These are phyloP conservation scores for Buathra laborator DNA, from an alignment of 2,888 invertebrate genomes.

Conservation along the genomic window DNA sequence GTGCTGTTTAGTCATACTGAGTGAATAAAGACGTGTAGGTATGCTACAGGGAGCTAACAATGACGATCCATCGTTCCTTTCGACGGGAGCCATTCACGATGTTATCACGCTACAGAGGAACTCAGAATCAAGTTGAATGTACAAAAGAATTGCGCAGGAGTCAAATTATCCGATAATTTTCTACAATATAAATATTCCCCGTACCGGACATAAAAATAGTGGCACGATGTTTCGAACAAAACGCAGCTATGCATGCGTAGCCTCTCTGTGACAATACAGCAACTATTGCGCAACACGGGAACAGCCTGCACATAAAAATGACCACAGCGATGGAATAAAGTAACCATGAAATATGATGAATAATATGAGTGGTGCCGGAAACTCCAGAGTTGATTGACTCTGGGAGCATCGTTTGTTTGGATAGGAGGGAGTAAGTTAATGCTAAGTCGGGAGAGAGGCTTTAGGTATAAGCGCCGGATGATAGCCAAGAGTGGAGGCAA, in stretches of 20 bases:
- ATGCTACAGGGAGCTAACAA: neutral
- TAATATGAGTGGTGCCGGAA: neutral
- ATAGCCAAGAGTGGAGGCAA: slow-evolving; percentile 40
- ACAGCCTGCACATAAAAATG: slow-evolving; percentile 13
- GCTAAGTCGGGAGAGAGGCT: slow-evolving; percentile 44
- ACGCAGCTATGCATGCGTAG: slow-evolving; percentile 17
- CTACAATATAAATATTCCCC: neutral
- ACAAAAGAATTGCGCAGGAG: neutral
- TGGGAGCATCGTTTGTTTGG: slow-evolving; percentile 4
- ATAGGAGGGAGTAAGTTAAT: slow-evolving; percentile 14
- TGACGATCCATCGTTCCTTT: neutral
- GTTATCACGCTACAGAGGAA: too few species aligned
- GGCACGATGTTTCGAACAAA: slow-evolving; percentile 26
- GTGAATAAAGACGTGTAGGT: neutral
- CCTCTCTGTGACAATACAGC: neutral
- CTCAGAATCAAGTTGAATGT: neutral
- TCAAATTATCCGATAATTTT: neutral
- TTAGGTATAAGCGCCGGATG: slow-evolving; percentile 52
- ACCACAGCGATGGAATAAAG: neutral
- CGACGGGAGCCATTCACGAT: too few species aligned
- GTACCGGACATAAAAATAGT: slow-evolving; percentile 18
- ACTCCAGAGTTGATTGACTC: slow-evolving; percentile 13
- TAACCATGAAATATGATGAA: slow-evolving; percentile 20
- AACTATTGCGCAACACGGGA: slow-evolving; percentile 9
- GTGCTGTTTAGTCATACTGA: neutral